Conservation (phyloP, 2,113 vertebrate species). For the Clarias macrocephalus region DNA sequence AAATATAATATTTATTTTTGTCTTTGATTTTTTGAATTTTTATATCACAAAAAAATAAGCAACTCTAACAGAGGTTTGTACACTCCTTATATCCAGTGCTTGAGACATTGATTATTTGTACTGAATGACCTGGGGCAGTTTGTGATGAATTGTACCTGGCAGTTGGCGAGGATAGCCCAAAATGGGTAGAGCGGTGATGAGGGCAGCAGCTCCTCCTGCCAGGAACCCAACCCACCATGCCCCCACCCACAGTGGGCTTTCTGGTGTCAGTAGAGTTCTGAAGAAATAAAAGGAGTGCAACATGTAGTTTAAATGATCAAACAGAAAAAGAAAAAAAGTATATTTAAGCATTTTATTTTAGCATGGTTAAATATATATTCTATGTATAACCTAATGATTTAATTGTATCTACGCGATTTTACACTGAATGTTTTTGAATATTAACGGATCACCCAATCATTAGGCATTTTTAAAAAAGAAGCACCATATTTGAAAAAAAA, state of each 20-base stretch:
- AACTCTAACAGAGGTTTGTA: not conserved
- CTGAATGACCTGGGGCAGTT: not conserved
- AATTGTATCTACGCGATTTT: no score
- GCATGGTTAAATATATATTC: no score
- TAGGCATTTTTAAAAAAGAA: not conserved
- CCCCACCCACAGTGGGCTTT: conserved; percentile 90
- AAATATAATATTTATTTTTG: not conserved
- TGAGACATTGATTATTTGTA: not conserved
- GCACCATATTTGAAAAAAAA: not conserved
- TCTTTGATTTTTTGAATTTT: not conserved
- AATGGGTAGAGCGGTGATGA: conserved; percentile 85
- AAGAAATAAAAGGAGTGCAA: conserved; percentile 11
- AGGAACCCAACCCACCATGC: conserved; percentile 97
- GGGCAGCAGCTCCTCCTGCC: conserved; percentile 77
- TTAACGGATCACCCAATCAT: no score
- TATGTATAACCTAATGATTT: no score
- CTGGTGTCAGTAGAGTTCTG: conserved; percentile 79
- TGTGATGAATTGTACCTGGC: conserved; percentile 75
- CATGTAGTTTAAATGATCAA: not conserved
- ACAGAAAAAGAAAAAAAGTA: not conserved
- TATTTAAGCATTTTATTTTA: no score
- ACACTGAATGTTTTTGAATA: not conserved
- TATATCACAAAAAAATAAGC: not conserved
- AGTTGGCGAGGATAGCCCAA: conserved; percentile 88
- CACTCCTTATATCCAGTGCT: not conserved